Base-by-base conservation (phyloP, 2,797 vertebrate genomes). In the Urosaurus nigricauda region DNA sequence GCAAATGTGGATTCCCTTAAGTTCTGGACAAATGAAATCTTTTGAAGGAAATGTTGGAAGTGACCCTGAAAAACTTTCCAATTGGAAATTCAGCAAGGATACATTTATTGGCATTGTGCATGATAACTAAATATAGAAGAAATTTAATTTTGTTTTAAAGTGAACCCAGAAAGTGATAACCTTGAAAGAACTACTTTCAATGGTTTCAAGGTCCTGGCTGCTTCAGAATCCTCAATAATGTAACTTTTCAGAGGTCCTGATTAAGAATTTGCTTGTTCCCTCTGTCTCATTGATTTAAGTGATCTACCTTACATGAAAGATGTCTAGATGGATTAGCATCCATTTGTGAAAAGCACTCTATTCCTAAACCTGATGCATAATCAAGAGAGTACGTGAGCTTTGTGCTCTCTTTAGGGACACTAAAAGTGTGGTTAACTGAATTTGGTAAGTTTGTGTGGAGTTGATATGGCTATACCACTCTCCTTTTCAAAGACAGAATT, bases 281-380 rank as follows among this genome's bases (percentile, higher is more conserved):
- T 70, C 19, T 83, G 70, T 70, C 81, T 88, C 37, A 83, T 79
- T 79, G 74, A 83, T 84, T 84, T 83, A 56, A 84, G 58, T 56
- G 47, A 84, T 88, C 24, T 56, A 70, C 40, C 73, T 40, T 70
- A 88, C 35, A 88, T 70, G 74, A 56, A 84, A 88, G 77, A 68
- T 56, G 85, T 79, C 77, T 47, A 70, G 19, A 70, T 79, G 63
- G 63, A 80, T 87, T 87, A 87, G 40, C 16, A 37, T 70, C 60
- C n/a, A 88, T 83, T 83, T 83, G 63, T 51, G 80, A 77, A 83
- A 53, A 14, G n/a, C 24, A 78, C 47, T 78, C 73, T 40, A 14
- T 84, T 70, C 26, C 81, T 24, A 68, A 88, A 29, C 29, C 29
- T 58, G 75, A 53, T 84, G 82, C n/a, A 88, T 84, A 40, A 47